Conservation (phyloP, 2,113 vertebrate species). For the Leucosticte australis region DNA sequence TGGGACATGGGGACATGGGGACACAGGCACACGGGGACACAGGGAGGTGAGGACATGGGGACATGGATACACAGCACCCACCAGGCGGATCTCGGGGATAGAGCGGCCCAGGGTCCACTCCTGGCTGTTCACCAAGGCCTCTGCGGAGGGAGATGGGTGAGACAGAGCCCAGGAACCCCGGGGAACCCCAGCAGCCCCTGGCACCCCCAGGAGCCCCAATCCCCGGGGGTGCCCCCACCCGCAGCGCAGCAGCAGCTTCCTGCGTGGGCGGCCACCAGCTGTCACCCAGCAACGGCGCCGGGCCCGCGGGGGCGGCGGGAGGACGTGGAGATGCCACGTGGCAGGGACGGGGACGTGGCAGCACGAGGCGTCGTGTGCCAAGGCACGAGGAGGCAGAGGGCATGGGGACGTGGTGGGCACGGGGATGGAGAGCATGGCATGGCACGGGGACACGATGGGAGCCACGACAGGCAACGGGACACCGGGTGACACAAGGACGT, state of each 20-base stretch:
- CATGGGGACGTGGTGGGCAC: neutral
- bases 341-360: neutral
- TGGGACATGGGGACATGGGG: fast-evolving
- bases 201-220: neutral
- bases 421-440: too few relatives aligned
- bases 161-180: neutral
- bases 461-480: fast-evolving
- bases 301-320: neutral
- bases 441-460: fast-evolving
- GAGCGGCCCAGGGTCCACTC: conserved; percentile 92
- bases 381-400: neutral
- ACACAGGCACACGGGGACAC: too few relatives aligned
- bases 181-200: too few relatives aligned
- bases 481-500: fast-evolving
- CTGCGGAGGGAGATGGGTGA: conserved; percentile 60
- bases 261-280: neutral
- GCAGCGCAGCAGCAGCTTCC: neutral
- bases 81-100: conserved; percentile 91
- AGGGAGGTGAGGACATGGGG: fast-evolving
- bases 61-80: conserved; percentile 56
- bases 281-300: conserved; percentile 34
- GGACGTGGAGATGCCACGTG: neutral
- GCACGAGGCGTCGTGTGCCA: neutral
- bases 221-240: neutral
- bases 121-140: conserved; percentile 91